Percentiles rank a stretch among this genome's conserved stretches.
These are phyloP conservation scores for Brachyhypopomus occidentalis DNA, from an alignment of 2,113 vertebrate genomes.

Conservation along the genomic window DNA sequence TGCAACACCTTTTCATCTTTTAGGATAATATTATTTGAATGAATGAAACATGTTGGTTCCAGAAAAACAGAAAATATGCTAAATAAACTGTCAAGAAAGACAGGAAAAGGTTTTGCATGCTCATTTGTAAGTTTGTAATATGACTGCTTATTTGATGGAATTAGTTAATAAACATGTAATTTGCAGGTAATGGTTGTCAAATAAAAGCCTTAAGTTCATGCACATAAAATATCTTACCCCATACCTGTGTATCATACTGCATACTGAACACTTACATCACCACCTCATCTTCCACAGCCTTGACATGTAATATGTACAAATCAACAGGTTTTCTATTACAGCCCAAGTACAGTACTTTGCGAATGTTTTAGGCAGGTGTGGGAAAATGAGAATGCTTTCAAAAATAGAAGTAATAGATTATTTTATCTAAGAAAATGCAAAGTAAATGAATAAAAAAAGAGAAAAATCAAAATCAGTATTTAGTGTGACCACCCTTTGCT, in stretches of 20 bases:
- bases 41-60: conserved; percentile 1
- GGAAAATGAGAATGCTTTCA: too few species aligned
- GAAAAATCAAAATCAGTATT: too few species aligned
- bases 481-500: too few species aligned
- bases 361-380: too few species aligned
- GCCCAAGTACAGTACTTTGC: not conserved
- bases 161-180: not conserved
- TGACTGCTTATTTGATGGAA: not conserved
- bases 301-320: not conserved
- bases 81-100: not conserved
- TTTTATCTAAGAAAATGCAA: too few species aligned
- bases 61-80: not conserved
- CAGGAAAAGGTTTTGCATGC: too few species aligned
- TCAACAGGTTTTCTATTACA: not conserved
- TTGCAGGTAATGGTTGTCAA: not conserved
- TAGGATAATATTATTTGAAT: not conserved
- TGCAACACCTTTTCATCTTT: not conserved
- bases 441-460: too few species aligned
- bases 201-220: not conserved
- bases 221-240: not conserved
- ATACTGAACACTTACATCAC: not conserved
- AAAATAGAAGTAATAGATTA: too few species aligned
- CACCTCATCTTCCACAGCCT: too few species aligned
- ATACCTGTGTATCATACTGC: not conserved
- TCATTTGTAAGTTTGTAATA: not conserved